phyloP scores from a whole-genome alignment of 2,113 vertebrate genomes.

The Notechis scutatus region DNA sequence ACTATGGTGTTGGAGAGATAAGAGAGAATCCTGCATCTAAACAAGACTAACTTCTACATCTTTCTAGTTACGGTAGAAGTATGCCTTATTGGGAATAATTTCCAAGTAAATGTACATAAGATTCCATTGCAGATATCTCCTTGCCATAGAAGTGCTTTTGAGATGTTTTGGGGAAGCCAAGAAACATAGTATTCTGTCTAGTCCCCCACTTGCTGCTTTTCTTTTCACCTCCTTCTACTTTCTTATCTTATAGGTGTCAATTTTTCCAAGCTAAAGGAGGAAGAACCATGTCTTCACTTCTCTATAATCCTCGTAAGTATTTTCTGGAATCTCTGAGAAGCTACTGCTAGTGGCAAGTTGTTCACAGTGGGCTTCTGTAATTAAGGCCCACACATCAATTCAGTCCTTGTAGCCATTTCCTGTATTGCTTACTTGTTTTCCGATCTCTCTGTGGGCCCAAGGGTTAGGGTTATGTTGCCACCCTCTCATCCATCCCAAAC shows the following conservation, averaged over 20 bases:
- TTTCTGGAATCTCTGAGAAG: background rate
- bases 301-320: constrained; percentile 69
- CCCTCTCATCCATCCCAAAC: background rate
- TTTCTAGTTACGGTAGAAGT: background rate
- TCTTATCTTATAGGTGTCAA: constrained; percentile 44
- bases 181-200: background rate
- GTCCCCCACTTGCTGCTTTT: background rate
- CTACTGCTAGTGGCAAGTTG: background rate
- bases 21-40: background rate
- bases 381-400: background rate
- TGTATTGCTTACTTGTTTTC: background rate
- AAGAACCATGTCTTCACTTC: constrained; percentile 62
- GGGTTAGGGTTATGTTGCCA: background rate
- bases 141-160: background rate
- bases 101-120: background rate
- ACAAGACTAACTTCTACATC: background rate
- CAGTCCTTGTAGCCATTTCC: background rate
- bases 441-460: background rate
- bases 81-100: background rate
- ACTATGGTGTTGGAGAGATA: background rate
- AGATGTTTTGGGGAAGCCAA: background rate
- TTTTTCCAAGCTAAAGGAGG: constrained; percentile 26
- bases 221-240: background rate
- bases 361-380: background rate
- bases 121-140: background rate